These are phyloP conservation scores for Bubalus kerabau DNA, from an alignment of 2,113 vertebrate species.

Conservation along the genomic window DNA sequence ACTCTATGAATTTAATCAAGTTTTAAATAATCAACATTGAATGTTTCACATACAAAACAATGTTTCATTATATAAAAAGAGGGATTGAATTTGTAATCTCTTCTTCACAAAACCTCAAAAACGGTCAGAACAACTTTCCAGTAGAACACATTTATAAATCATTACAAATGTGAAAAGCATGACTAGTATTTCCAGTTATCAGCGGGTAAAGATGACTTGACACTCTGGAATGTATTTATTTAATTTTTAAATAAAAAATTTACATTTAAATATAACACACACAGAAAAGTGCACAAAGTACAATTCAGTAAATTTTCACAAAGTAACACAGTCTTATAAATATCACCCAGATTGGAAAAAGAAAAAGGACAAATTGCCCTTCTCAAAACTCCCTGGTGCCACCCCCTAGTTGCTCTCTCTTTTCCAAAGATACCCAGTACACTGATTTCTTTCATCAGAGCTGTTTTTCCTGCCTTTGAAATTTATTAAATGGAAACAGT, in stretches of 20 bases:
- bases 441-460: not conserved
- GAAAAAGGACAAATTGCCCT: not conserved
- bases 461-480: not conserved
- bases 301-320: not conserved
- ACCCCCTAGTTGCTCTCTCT: not conserved
- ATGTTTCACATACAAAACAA: not conserved
- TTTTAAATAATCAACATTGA: not conserved
- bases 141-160: not conserved
- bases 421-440: not conserved
- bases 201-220: not conserved
- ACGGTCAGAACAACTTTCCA: not conserved
- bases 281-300: not conserved
- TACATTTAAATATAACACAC: not conserved
- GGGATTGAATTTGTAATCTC: not conserved
- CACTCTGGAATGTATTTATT: not conserved
- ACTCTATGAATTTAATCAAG: not conserved
- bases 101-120: not conserved
- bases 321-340: not conserved
- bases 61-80: not conserved
- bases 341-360: not conserved
- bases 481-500: not conserved
- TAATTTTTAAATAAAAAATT: slow-evolving; percentile 35
- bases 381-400: accelerated
- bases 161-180: not conserved
- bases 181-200: slow-evolving; percentile 28